Conservation (phyloP, 1,140 invertebrate genomes). For the Oedothorax gibbosus region DNA sequence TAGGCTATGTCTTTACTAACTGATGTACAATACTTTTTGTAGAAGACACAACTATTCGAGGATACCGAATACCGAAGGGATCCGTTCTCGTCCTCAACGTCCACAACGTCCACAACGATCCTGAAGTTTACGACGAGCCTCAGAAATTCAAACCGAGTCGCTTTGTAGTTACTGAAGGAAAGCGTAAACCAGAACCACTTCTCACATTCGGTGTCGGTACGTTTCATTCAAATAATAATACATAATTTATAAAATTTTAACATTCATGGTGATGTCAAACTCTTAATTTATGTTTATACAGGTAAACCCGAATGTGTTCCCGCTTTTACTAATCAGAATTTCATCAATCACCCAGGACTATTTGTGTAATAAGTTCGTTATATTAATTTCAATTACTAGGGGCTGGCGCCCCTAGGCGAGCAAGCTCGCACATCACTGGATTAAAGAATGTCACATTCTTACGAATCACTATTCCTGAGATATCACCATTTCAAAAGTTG, state of each 20-base stretch:
- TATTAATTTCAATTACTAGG: too few species aligned
- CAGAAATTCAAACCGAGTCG: background rate
- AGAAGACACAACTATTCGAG: slow-evolving; percentile 5
- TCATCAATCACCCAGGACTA: background rate
- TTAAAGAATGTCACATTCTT: too few species aligned
- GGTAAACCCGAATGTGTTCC: background rate
- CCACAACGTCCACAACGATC: background rate
- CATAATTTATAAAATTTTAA: background rate
- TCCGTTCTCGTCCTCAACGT: background rate
- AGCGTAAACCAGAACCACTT: background rate
- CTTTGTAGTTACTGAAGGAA: background rate
- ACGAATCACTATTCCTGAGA: too few species aligned
- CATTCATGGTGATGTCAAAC: background rate
- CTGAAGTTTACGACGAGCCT: slow-evolving; percentile 1
- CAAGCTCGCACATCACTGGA: too few species aligned
- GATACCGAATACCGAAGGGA: slow-evolving; percentile 5
- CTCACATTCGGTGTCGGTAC: background rate
- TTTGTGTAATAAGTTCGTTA: background rate
- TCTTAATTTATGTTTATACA: background rate
- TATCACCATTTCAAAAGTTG: too few species aligned
- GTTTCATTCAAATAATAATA: background rate
- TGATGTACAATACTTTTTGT: background rate
- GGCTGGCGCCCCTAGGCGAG: too few species aligned
- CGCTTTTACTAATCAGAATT: background rate
- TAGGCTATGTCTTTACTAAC: too few species aligned